Evolutionary conservation across 2,888 invertebrate genomes (phyloP).

Genomic region (Himalopsyche kuldschensis): DNA sequence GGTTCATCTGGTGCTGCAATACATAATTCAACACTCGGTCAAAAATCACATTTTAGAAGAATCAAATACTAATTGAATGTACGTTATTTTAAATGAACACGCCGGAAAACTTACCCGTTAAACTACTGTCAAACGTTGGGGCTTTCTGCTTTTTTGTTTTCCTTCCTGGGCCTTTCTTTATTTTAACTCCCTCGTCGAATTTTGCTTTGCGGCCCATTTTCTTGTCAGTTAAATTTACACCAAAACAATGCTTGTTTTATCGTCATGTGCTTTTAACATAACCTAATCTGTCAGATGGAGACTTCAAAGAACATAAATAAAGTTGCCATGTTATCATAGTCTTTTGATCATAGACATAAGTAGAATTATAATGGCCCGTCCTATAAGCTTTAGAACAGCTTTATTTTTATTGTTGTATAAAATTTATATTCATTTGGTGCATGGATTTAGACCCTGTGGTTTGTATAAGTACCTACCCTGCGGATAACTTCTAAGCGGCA

Average conservation of each 20-base stretch:
- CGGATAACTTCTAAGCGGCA: too few relatives aligned
- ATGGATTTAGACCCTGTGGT: too few relatives aligned
- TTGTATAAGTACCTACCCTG: too few relatives aligned
- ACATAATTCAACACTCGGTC: not conserved
- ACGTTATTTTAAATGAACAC: not conserved
- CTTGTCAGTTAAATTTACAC: not conserved
- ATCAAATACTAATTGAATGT: conserved; percentile 5
- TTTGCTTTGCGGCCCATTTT: conserved; percentile 86
- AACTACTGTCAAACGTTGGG: conserved; percentile 68
- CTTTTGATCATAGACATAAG: too few relatives aligned
- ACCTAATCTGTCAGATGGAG: not conserved
- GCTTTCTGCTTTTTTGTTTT: conserved; percentile 86
- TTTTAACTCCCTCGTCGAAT: conserved; percentile 67
- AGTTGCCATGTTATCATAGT: not conserved
- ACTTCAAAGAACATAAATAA: not conserved
- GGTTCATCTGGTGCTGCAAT: conserved; percentile 53
- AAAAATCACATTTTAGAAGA: not conserved
- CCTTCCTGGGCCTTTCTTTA: conserved; percentile 81
- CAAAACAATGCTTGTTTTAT: not conserved
- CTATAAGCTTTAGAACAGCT: too few relatives aligned
- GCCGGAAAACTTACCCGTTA: conserved; percentile 48
- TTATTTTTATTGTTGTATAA: too few relatives aligned
- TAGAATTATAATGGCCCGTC: too few relatives aligned
- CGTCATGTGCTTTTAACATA: not conserved
- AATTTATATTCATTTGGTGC: too few relatives aligned